Base-by-base conservation (phyloP, 2,888 invertebrate genomes). In the Parapristionchus giblindavisi region DNA sequence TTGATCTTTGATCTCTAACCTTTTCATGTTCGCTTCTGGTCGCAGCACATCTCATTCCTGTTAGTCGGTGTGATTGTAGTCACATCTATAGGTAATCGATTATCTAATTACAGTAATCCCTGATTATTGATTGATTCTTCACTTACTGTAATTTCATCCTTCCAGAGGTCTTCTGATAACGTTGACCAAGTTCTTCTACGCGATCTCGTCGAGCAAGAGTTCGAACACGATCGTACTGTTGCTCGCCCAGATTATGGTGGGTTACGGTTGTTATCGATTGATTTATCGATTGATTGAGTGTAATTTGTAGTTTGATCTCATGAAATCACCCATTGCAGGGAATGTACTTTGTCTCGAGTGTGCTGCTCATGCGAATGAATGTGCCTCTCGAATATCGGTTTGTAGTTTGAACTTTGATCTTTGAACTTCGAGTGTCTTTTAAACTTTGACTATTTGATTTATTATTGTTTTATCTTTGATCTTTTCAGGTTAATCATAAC, bases 311-410 rank as follows among this genome's bases (percentile, higher is more conserved):
- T 14, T 34, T 8, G 48, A 52, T 60, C 17, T 56, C 48, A 34
- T n/a, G 36, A 1, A 51, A n/a, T 17, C n/a, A 29, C n/a, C 11
- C 1, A 1, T 72, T 90, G 66, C 88, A 92, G 92, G 98, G 98
- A 52, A 99, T 99, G 98, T 99, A 99, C 89, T 99, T 99, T 90
- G 95, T 98, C 73, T 97, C 97, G 0, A 96, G 95, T 0, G 98
- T 99, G 0, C 91, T 99, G 0, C 90, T 99, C 54, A 95, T 99
- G 93, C 91, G 99, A 40, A 99, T 99, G 99, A 99, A 99, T 89
- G 96, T 99, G 95, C 99, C 99, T 0, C 92, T 94, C 0, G 96
- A 99, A 89, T 99, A 99, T 89, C 91, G 91, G 89, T 90, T 3
- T 29, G 51, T 32, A 40, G 32, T 8, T 14, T 14, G 43, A 43